A percentile compares a stretch with the other conserved stretches of the same genome.
These are phyloP conservation scores for Glyphotaelius pellucidus DNA, from an alignment of 2,888 invertebrate species.

Conservation along the genomic window DNA sequence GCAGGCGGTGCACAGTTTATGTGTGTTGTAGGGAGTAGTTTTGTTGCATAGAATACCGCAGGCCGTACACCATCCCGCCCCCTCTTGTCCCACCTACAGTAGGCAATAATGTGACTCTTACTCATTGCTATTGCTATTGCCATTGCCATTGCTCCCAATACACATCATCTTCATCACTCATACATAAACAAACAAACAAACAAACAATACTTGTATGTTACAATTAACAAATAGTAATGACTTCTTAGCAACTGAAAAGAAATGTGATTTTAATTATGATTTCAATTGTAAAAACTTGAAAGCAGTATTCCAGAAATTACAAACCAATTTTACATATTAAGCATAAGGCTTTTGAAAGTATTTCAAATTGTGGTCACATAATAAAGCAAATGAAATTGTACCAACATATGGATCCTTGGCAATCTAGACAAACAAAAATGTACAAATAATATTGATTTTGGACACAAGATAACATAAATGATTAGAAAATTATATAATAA, in stretches of 20 bases:
- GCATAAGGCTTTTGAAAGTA: not conserved
- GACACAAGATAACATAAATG: not conserved
- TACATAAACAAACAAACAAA: not conserved
- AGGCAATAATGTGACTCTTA: conserved; percentile 56
- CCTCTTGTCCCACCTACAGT: conserved; percentile 64
- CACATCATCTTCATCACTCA: not conserved
- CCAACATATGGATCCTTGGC: conserved; percentile 53
- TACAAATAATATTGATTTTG: conserved; percentile 22
- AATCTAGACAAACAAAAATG: conserved; percentile 48
- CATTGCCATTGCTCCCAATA: not conserved
- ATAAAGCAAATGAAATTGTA: conserved; percentile 49
- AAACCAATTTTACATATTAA: not conserved
- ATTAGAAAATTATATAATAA: conserved; percentile 7
- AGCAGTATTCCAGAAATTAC: not conserved
- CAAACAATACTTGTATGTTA: not conserved
- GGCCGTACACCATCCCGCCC: conserved; percentile 74
- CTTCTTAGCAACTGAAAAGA: too few species aligned
- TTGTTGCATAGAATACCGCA: conserved; percentile 77
- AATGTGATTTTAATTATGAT: not conserved
- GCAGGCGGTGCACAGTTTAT: conserved; percentile 78
- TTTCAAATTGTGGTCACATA: conserved; percentile 1
- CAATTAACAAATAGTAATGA: not conserved
- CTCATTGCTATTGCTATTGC: not conserved
- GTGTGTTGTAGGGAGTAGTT: conserved; percentile 77
- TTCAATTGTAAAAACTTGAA: not conserved